Evolutionary conservation across 2,113 vertebrate genomes (phyloP).

Genomic region (Lophotis ruficrista): DNA sequence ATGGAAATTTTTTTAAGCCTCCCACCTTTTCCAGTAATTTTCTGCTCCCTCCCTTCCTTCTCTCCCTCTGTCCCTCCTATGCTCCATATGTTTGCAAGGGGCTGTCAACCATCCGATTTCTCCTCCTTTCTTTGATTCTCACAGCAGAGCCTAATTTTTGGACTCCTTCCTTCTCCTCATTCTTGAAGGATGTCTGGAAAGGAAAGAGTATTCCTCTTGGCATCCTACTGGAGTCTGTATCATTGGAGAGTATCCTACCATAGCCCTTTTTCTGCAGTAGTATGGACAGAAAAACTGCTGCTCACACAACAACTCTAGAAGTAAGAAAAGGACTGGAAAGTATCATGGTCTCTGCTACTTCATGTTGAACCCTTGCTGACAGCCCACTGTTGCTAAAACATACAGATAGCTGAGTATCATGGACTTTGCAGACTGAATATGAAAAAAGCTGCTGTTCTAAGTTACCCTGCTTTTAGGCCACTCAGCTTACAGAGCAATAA

Average conservation of each 20-base stretch:
- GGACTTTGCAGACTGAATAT: neutral
- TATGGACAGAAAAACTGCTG: neutral
- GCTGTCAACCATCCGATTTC: neutral
- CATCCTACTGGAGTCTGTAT: neutral
- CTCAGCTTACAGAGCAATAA: neutral
- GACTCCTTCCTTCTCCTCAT: neutral
- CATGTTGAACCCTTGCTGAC: neutral
- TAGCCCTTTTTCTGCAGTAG: neutral
- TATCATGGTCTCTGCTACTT: neutral
- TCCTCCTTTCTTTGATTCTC: neutral
- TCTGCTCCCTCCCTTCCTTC: neutral
- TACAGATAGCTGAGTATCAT: neutral
- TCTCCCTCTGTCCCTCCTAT: neutral
- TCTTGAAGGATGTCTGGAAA: neutral
- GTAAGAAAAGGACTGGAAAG: neutral
- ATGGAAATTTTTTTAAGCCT: neutral
- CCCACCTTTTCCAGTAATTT: neutral
- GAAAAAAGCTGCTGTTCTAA: neutral
- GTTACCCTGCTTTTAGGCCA: neutral
- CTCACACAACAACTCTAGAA: neutral
- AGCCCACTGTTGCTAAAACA: neutral
- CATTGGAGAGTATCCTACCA: neutral
- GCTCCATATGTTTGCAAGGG: neutral
- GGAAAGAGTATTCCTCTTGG: neutral
- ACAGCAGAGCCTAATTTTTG: neutral